Base-by-base conservation (phyloP, 2,113 vertebrate genomes). In the Ictalurus furcatus region DNA sequence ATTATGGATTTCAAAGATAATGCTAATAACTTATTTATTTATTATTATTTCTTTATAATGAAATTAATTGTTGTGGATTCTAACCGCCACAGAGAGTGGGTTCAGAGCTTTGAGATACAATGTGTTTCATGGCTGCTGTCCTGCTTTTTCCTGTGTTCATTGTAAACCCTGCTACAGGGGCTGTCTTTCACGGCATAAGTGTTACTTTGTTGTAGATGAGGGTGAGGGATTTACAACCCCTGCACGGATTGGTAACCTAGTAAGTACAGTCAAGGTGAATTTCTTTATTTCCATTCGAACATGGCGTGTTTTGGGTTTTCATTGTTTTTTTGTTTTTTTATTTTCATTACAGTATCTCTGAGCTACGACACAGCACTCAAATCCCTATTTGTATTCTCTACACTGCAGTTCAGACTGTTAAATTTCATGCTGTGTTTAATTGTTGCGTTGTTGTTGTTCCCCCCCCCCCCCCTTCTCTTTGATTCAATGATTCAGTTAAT, bases 201-300 rank as follows among this genome's bases (percentile, higher is more conserved):
- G 96, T 97, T 95, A 96, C 97, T 98, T 97, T 98, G 96, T 97
- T 97, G 96, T 97, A 97, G 96, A 97, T 97, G 97, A 97, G 95
- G 95, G 95, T 96, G 96, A 97, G 94, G 94, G 93, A 94, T 95
- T 95, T 94, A 95, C 95, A 97, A 96, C 96, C 96, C 97, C 96
- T 97, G 96, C 96, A 96, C 93, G 95, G 96, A 96, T 95, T 96
- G 97, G 96, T 96, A 96, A 96, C 95, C 96, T 97, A 96, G 98
- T 97, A 97, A 98, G 97, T 97, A 98, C 95, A 96, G 97, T 96
- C 97, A 95, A 97, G 97, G 97, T 96, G 94, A 95, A 93, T 94
- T 92, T 95, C 96, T 96, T 93, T 94, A 92, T 96, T 96, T 96
- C 95, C 96, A 93, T 96, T 94, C 95, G 94, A 96, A 94, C 91